Evolutionary conservation across 2,888 invertebrate genomes (phyloP), one percentile per base, ranked within the genome.

Genomic region (Cheiracanthium punctorium): DNA sequence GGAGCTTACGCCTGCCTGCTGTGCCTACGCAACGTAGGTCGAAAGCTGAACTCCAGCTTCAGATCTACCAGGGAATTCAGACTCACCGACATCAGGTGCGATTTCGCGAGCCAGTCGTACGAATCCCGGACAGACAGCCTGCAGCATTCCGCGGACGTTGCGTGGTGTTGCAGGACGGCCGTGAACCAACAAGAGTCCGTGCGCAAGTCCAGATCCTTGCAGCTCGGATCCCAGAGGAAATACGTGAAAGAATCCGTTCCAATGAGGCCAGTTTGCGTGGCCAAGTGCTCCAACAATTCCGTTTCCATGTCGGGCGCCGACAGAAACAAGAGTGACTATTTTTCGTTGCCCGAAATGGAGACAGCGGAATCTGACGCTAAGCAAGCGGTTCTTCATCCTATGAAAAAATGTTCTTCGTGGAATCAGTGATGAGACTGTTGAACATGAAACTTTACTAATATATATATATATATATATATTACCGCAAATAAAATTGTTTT

Each of bases 1-100:
- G 79, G 79, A 0, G 90, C 90, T 7, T 90, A 91, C 67, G 90
- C 91, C 20, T 90, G 90, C 70, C 28, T 77, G 5, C 8, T 69
- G 1, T 81, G 81, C 43, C 1, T 82, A 1, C 37, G 65, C 1
- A 75, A 65, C 17, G 33, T 70, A 0, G 64, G 80, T 1, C 17
- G 43, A 0, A 75, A 65, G 20, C 64, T 86, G 0, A 80, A 71
- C 37, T 64, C 58, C 29, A 80, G 85, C 48, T 17, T 79, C 1
- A 69, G 30, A 28, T 74, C 84, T 14, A 58, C 77, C 5, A 65
- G 30, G n/a, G 29, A 29, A 1, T 24, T 48, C 0, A 52, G 20
- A n/a, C 10, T 41, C 0, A 41, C 28, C 29, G 58, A 69, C n/a
- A 14, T n/a, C 0, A 33, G n/a, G 0, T 37, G 28, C 41, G 41